These are phyloP conservation scores for Oenanthe melanoleuca DNA, from an alignment of 2,113 vertebrate species.

Conservation along the genomic window DNA sequence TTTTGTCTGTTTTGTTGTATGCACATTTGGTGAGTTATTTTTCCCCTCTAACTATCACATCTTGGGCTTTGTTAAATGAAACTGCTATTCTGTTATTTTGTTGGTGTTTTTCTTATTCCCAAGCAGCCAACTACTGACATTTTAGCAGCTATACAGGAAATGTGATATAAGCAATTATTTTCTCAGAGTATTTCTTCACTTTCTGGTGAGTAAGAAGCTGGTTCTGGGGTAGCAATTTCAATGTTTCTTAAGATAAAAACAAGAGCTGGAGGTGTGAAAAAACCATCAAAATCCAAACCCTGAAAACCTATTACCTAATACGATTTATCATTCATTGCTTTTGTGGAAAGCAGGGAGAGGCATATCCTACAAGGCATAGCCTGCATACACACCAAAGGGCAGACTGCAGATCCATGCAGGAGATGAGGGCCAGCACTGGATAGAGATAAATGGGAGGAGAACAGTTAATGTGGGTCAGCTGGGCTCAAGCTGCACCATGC, in stretches of 20 bases:
- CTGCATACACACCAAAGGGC: not conserved
- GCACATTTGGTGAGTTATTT: constrained; percentile 54
- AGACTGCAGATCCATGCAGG: accelerated
- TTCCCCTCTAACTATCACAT: constrained; percentile 37
- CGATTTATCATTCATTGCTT: not conserved
- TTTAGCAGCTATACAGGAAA: constrained; percentile 47
- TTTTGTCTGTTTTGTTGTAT: constrained; percentile 33
- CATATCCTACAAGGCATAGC: not conserved
- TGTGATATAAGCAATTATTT: constrained; percentile 60
- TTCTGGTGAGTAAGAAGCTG: constrained; percentile 15
- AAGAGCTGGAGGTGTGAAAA: not conserved
- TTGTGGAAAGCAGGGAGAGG: not conserved
- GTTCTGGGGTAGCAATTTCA: constrained; percentile 1
- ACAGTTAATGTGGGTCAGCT: accelerated
- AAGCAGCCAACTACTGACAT: constrained; percentile 44
- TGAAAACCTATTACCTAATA: constrained; percentile 25
- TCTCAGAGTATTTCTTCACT: constrained; percentile 26
- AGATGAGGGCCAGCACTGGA: not conserved
- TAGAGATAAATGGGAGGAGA: not conserved
- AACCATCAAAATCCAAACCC: not conserved
- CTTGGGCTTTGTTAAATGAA: constrained; percentile 56
- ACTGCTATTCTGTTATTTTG: constrained; percentile 50
- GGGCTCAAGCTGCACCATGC: not conserved
- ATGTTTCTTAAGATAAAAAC: constrained; percentile 43
- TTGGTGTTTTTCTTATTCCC: not conserved